These are phyloP conservation scores for Melanerpes formicivorus DNA, from an alignment of 2,113 vertebrate genomes.

Conservation along the genomic window DNA sequence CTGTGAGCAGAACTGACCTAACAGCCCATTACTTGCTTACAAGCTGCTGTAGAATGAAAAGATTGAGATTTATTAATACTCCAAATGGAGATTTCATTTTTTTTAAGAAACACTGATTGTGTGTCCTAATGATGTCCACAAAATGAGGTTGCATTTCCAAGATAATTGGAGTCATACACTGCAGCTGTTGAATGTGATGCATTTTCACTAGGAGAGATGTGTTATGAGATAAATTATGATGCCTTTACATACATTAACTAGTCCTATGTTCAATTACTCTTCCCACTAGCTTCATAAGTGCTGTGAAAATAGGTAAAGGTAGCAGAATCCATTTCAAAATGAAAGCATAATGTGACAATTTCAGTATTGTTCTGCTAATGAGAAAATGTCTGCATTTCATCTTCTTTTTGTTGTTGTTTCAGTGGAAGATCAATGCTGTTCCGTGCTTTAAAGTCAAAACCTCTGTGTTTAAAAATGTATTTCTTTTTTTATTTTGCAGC, in stretches of 20 bases:
- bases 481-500: not conserved
- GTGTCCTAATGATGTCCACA: not conserved
- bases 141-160: slow-evolving; percentile 2
- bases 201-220: slow-evolving; percentile 9
- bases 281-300: not conserved
- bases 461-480: slow-evolving; percentile 3
- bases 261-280: not conserved
- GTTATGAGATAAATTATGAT: not conserved
- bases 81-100: not conserved
- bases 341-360: slow-evolving; percentile 20
- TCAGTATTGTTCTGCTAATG: slow-evolving; percentile 32
- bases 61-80: not conserved
- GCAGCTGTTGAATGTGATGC: not conserved
- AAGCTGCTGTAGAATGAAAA: not conserved
- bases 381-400: slow-evolving; percentile 49
- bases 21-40: not conserved
- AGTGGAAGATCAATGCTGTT: not conserved
- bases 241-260: not conserved
- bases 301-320: not conserved
- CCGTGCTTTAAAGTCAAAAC: slow-evolving; percentile 3
- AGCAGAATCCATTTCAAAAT: not conserved
- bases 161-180: not conserved
- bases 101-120: slow-evolving; percentile 12
- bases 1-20: not conserved
- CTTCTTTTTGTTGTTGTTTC: slow-evolving; percentile 32